Base-by-base conservation (phyloP, 1,140 invertebrate species). In the Papilio machaon region DNA sequence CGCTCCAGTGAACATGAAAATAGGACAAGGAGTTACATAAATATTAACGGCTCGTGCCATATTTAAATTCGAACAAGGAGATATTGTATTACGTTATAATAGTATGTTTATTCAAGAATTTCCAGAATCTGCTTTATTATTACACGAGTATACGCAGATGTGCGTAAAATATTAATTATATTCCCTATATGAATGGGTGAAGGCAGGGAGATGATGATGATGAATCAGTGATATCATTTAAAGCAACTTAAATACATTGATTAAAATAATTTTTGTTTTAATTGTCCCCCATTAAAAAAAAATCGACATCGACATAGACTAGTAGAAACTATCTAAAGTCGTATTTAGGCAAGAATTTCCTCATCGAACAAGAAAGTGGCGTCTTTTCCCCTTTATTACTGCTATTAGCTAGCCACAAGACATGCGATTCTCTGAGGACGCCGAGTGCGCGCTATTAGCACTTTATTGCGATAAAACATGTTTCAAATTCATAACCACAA, bases 301-400 rank as follows among this genome's bases (percentile, higher is more conserved):
- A 58, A 58, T 58, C n/a, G 13, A 52, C 38, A 43, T 7, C 38
- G 38, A 52, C 15, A 52, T 58, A 58, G 6, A 58, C n/a, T n/a
- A n/a, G 54, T n/a, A n/a, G 17, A n/a, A 19, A 58, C 17, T 58
- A 58, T 58, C 17, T 58, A 19, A 7, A 60, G 52, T 15, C 60
- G 60, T 54, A 38, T n/a, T 30, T 30, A 30, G 9, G 77, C 58
- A 67, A 64, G 64, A 79, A 79, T 67, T 67, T 79, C 47, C 58
- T 43, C 38, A 46, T 79, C 43, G 64, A 79, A 79, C 77, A 79
- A 67, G 77, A 79, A 79, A 79, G 58, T 79, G 77, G 58, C 77
- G 58, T 38, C 77, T 67, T 79, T 64, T 38, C 77, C 54, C 67
- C 54, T 67, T 79, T 67, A 79, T 79, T 19, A 43, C 60, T 1